A percentile compares a stretch with the other conserved stretches of the same genome.
phyloP scores from a whole-genome alignment of 2,113 vertebrate species.

The Pogonocichla stellata region DNA sequence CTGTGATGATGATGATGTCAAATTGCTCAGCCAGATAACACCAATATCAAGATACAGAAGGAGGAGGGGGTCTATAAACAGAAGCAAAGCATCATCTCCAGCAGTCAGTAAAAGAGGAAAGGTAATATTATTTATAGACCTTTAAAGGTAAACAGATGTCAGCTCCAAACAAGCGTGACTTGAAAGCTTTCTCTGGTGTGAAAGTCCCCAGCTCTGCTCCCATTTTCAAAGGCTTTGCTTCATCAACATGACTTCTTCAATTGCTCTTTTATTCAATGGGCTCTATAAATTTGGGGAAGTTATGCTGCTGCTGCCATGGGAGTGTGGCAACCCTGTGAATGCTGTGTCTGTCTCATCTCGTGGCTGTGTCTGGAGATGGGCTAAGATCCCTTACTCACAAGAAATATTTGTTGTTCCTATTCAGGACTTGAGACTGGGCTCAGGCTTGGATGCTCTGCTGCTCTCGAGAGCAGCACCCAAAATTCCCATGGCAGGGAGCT shows the following conservation, averaged over 20 bases:
- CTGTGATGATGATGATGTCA: constrained; percentile 39
- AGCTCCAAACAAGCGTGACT: constrained; percentile 26
- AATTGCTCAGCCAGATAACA: constrained; percentile 15
- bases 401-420: background rate
- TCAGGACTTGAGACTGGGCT: background rate
- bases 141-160: constrained; percentile 56
- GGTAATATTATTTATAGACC: constrained; percentile 70
- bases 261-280: constrained; percentile 27
- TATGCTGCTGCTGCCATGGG: background rate
- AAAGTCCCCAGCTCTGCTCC: background rate
- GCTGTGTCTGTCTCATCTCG: constrained; percentile 12
- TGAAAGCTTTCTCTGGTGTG: constrained; percentile 42
- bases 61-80: constrained; percentile 32
- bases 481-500: background rate
- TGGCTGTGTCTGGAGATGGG: background rate
- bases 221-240: constrained; percentile 30
- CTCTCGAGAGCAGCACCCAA: background rate
- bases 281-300: background rate
- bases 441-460: background rate
- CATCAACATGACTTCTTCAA: constrained; percentile 26
- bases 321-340: constrained; percentile 27
- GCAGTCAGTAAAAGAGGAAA: constrained; percentile 59
- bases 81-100: constrained; percentile 49
- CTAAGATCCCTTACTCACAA: background rate
- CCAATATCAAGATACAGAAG: constrained; percentile 5